Evolutionary conservation across 2,888 invertebrate genomes (phyloP).

Genomic region (Eristalis pertinax): DNA sequence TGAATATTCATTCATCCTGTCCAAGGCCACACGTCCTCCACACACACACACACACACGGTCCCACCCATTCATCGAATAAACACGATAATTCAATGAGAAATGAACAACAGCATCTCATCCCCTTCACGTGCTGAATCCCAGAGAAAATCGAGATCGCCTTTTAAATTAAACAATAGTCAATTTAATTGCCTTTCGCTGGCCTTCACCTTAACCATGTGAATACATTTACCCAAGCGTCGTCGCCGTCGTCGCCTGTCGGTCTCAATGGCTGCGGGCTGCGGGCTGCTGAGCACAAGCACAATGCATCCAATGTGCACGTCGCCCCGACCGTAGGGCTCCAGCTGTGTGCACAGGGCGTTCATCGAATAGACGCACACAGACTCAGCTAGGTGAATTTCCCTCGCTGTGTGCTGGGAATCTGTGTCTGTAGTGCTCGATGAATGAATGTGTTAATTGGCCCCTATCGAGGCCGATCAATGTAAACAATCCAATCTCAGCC

Average conservation of each 20-base stretch:
- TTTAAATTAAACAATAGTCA: slow-evolving; percentile 41
- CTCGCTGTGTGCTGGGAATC: not conserved
- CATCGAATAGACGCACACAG: not conserved
- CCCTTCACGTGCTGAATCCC: too few species aligned
- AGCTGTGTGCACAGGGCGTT: not conserved
- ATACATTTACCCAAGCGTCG: slow-evolving; percentile 17
- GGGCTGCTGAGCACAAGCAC: not conserved
- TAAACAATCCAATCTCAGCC: slow-evolving; percentile 57
- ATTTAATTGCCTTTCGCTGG: slow-evolving; percentile 67
- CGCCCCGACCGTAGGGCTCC: slow-evolving; percentile 1
- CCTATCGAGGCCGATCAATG: slow-evolving; percentile 60
- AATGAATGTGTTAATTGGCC: slow-evolving; percentile 56
- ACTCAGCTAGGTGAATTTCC: not conserved
- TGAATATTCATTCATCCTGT: not conserved
- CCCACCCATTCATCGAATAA: not conserved
- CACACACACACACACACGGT: not conserved
- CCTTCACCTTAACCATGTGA: slow-evolving; percentile 61
- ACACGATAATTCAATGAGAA: not conserved
- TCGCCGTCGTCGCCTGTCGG: slow-evolving; percentile 17
- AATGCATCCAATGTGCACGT: not conserved
- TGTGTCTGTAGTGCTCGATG: not conserved
- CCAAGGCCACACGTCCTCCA: not conserved
- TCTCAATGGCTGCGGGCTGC: not conserved
- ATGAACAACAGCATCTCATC: not conserved
- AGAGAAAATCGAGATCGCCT: not conserved